These are phyloP conservation scores for Bombylius major DNA, from an alignment of 2,888 invertebrate species.

Conservation along the genomic window DNA sequence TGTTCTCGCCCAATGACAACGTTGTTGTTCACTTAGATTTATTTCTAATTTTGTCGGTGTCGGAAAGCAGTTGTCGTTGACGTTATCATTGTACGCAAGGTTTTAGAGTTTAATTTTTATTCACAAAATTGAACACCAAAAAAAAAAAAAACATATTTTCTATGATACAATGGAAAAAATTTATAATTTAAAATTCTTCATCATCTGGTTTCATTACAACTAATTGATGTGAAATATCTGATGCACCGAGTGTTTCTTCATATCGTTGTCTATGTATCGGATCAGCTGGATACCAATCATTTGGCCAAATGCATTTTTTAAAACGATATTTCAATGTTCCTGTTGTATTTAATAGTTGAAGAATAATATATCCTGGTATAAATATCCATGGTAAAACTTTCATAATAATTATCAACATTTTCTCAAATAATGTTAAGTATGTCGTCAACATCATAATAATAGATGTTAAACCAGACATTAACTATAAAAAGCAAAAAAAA, in stretches of 20 bases:
- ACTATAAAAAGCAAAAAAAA: neutral
- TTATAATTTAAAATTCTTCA: neutral
- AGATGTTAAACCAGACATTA: neutral
- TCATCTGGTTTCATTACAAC: slow-evolving; percentile 11
- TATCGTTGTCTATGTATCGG: slow-evolving; percentile 26
- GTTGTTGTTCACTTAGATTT: no score
- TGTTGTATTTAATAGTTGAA: slow-evolving; percentile 21
- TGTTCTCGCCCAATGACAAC: no score
- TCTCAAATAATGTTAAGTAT: neutral
- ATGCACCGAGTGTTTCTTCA: slow-evolving; percentile 24
- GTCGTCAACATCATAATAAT: neutral
- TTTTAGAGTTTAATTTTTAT: no score
- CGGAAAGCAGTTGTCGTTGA: no score
- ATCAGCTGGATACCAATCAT: slow-evolving; percentile 32
- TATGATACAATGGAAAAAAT: no score
- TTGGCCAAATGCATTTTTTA: slow-evolving; percentile 24
- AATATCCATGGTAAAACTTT: slow-evolving; percentile 22
- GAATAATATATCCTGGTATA: slow-evolving; percentile 26
- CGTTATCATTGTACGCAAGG: no score
- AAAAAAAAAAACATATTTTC: no score
- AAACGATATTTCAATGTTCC: slow-evolving; percentile 24
- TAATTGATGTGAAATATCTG: slow-evolving; percentile 30
- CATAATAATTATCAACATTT: neutral
- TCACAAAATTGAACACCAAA: no score
- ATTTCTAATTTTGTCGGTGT: no score